Evolutionary conservation across 2,113 vertebrate species (phyloP).

Genomic region (Ciconia maguari): DNA sequence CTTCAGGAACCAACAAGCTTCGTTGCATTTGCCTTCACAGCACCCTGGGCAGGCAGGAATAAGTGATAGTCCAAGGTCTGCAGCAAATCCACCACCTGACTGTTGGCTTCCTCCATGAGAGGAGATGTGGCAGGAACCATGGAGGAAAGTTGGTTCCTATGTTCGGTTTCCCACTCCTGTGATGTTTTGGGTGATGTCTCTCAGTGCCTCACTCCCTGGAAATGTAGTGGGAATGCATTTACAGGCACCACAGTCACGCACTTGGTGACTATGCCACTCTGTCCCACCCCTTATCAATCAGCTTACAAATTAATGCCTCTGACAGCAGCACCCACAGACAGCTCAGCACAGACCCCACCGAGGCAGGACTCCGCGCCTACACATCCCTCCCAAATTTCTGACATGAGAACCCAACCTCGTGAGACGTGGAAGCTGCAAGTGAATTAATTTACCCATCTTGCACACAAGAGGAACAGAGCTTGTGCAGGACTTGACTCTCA

Average conservation of each 20-base stretch:
- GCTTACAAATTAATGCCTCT: not conserved
- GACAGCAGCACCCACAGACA: not conserved
- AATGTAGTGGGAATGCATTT: not conserved
- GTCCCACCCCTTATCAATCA: not conserved
- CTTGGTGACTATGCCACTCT: not conserved
- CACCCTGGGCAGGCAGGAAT: not conserved
- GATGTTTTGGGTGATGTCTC: not conserved
- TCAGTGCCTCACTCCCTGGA: not conserved
- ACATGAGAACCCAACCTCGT: not conserved
- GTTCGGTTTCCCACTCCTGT: not conserved
- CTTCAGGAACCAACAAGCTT: not conserved
- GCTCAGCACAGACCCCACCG: accelerated
- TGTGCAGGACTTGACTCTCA: not conserved
- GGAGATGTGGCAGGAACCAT: not conserved
- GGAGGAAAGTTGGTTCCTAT: accelerated
- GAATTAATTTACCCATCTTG: not conserved
- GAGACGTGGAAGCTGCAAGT: not conserved
- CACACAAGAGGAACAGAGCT: not conserved
- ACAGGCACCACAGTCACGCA: accelerated
- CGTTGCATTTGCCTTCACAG: not conserved
- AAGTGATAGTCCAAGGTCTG: not conserved
- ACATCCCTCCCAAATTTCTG: not conserved
- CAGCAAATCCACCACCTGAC: not conserved
- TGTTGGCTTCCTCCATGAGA: not conserved
- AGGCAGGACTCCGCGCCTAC: not conserved